Conservation (phyloP, 2,888 invertebrate species). For the Omphaloscelis lunosa region DNA sequence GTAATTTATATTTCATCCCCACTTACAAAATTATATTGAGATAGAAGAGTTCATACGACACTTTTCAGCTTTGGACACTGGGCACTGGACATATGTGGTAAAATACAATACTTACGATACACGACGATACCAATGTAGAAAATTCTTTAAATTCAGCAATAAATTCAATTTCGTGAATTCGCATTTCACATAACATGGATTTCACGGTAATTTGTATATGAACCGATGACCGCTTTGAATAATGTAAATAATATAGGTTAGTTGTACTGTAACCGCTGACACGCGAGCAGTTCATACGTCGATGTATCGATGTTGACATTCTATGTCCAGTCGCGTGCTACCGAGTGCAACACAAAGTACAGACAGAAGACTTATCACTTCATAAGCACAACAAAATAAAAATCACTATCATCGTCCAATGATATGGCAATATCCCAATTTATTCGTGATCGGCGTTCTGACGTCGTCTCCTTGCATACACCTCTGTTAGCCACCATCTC, state of each 20-base stretch:
- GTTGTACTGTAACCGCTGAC: constrained; percentile 21
- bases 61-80: background rate
- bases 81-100: background rate
- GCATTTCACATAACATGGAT: background rate
- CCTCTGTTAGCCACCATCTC: too few species aligned
- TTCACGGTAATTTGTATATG: constrained; percentile 26
- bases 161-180: background rate
- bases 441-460: background rate
- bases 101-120: background rate
- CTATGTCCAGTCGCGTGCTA: constrained; percentile 27
- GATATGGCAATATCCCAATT: background rate
- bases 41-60: background rate
- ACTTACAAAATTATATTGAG: too few species aligned
- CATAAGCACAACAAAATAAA: background rate
- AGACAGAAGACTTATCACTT: constrained; percentile 1
- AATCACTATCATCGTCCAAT: background rate
- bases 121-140: background rate
- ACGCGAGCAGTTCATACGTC: background rate
- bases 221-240: constrained; percentile 1
- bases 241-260: constrained; percentile 32
- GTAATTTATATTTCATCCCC: too few species aligned
- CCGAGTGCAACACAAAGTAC: fast-evolving
- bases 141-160: background rate
- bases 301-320: background rate
- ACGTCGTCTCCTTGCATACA: background rate